Evolutionary conservation across 2,888 invertebrate species (phyloP).

Genomic region (Steromphala cineraria): DNA sequence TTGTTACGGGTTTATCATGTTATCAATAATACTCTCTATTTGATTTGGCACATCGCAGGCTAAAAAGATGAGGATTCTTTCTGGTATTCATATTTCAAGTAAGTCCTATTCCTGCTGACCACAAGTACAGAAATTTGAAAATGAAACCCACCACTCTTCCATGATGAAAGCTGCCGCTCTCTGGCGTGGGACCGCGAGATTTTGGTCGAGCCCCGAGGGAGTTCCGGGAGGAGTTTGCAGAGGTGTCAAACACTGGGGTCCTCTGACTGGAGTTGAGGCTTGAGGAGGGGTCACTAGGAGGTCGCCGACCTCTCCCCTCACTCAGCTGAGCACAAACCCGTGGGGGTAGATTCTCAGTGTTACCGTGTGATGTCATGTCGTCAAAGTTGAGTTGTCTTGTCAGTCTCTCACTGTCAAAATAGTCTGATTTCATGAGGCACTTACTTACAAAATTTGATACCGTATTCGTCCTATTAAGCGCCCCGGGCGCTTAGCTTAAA

Average conservation of each 20-base stretch:
- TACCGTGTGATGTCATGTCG: constrained; percentile 34
- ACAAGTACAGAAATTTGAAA: neutral
- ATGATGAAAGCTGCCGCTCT: constrained; percentile 26
- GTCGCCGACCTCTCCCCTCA: neutral
- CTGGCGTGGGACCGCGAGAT: constrained; percentile 32
- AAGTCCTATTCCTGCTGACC: no score
- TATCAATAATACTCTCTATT: no score
- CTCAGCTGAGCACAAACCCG: constrained; percentile 11
- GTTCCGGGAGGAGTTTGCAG: neutral
- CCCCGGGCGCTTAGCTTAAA: no score
- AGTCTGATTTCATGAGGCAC: neutral
- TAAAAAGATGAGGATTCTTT: no score
- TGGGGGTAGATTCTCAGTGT: constrained; percentile 33
- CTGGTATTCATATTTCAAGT: no score
- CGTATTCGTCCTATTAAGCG: no score
- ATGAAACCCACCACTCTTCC: constrained; percentile 12
- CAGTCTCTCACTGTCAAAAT: constrained; percentile 8
- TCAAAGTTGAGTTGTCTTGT: constrained; percentile 43
- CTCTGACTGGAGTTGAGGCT: constrained; percentile 34
- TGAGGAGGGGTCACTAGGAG: neutral
- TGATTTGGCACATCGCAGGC: no score
- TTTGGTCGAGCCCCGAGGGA: constrained; percentile 21
- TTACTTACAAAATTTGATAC: no score
- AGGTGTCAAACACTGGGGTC: constrained; percentile 32
- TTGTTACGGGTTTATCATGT: no score